Evolutionary conservation across 2,797 vertebrate genomes (phyloP), one percentile per base, ranked within the genome.

Genomic region (Aythya fuligula): DNA sequence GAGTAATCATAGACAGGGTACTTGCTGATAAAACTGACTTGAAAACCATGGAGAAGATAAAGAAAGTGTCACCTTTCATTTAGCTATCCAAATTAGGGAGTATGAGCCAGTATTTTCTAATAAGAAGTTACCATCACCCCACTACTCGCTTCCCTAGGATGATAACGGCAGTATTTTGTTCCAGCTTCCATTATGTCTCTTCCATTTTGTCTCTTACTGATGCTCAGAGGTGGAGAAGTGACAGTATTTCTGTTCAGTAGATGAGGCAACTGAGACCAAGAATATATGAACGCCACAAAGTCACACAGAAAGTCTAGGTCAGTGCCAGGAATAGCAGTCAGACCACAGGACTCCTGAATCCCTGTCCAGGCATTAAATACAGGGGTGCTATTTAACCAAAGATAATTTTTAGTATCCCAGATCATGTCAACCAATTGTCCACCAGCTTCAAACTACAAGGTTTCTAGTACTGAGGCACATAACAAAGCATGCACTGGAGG

Each of bases 1-100:
- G 32, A 67, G 2, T 9, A 62, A 5, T 30, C 0, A 0, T 13
- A 69, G 27, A 36, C 11, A 65, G 39, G 20, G 6, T 30, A 34
- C 1, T 53, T 74, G 7, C 62, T 80, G 24, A 62, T 56, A 60
- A 72, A 91, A 72, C 2, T 21, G 16, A 14, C 19, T 53, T 77
- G 9, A 69, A 94, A 86, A 56, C 9, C 11, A 3, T 32, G 22
- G 34, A 28, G 39, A 78, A 72, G 24, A 24, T 20, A 51, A 25
- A 80, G 24, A 71, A 91, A 57, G 13, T 8, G 4, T 1, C 34
- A 56, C 5, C 15, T 81, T 89, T 81, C 38, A 66, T 77, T 8
- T 15, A 91, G 8, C 1, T 4, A 49, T 75, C 8, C 10, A 76
- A 80, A 77, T 79, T 56, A 78, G 15, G 85, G 18, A 34, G 18